These are phyloP conservation scores for Himantopus leucocephalus DNA, from an alignment of 2,113 vertebrate species.

Conservation along the genomic window DNA sequence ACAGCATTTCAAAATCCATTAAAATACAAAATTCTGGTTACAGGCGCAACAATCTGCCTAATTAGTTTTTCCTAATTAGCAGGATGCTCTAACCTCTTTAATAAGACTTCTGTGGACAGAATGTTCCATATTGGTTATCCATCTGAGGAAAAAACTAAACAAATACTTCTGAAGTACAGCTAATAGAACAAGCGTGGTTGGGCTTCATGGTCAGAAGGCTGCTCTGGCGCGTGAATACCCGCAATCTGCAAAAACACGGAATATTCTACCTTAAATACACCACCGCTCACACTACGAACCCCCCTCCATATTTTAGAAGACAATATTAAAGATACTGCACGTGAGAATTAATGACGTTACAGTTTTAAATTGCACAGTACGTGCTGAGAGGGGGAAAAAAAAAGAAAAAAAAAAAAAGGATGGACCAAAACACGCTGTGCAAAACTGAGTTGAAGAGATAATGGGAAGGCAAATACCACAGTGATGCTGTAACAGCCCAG, in stretches of 20 bases:
- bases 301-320: neutral
- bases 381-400: neutral
- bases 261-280: neutral
- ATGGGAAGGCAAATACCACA: neutral
- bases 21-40: slow-evolving; percentile 64
- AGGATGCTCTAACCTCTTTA: slow-evolving; percentile 65
- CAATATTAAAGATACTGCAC: neutral
- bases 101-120: slow-evolving; percentile 70
- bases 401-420: neutral
- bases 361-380: neutral
- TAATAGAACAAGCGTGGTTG: slow-evolving; percentile 56
- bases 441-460: neutral
- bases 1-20: slow-evolving; percentile 12
- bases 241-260: neutral
- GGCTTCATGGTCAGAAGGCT: slow-evolving; percentile 33
- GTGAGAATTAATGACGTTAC: neutral
- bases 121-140: slow-evolving; percentile 69
- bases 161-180: slow-evolving; percentile 57
- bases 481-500: neutral
- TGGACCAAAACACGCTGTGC: neutral
- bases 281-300: neutral
- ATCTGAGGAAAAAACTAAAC: slow-evolving; percentile 57
- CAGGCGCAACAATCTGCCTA: slow-evolving; percentile 63
- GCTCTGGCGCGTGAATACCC: neutral
- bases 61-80: slow-evolving; percentile 69